Percentiles rank a stretch among this genome's conserved stretches.
Conservation (phyloP, 2,888 invertebrate species). For the Tanytarsus gracilentus region DNA sequence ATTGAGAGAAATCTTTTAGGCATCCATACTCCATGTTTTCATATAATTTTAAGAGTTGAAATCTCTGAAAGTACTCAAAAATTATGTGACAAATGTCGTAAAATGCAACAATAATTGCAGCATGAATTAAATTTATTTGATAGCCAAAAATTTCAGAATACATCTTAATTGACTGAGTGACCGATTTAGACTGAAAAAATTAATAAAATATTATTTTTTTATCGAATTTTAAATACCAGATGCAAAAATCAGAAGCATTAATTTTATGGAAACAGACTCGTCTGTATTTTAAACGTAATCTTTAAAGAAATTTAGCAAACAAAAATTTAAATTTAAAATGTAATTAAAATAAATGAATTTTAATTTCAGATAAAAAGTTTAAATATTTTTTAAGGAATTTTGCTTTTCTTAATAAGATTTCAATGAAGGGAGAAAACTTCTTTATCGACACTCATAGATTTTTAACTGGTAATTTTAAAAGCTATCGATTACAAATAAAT, state of each 20-base stretch:
- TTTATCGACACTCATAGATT: too few species aligned
- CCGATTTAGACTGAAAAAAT: neutral
- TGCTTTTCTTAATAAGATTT: too few species aligned
- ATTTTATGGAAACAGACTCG: neutral
- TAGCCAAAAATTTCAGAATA: constrained; percentile 15
- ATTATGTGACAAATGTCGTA: constrained; percentile 13
- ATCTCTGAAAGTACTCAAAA: neutral
- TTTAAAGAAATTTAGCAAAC: neutral
- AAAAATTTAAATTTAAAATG: neutral
- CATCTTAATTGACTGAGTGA: neutral
- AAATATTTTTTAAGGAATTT: too few species aligned
- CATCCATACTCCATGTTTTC: constrained; percentile 12
- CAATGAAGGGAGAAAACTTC: too few species aligned
- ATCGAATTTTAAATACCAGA: neutral
- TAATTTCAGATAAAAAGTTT: too few species aligned
- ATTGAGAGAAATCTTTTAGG: neutral
- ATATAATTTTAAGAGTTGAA: neutral
- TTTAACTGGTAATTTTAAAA: too few species aligned
- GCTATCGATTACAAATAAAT: too few species aligned
- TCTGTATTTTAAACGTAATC: neutral
- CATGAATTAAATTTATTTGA: constrained; percentile 13
- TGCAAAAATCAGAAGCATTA: neutral
- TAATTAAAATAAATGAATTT: too few species aligned
- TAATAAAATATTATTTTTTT: neutral
- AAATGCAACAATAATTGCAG: constrained; percentile 6